Evolutionary conservation across 2,797 vertebrate genomes (phyloP).

Genomic region (Argentina silus): DNA sequence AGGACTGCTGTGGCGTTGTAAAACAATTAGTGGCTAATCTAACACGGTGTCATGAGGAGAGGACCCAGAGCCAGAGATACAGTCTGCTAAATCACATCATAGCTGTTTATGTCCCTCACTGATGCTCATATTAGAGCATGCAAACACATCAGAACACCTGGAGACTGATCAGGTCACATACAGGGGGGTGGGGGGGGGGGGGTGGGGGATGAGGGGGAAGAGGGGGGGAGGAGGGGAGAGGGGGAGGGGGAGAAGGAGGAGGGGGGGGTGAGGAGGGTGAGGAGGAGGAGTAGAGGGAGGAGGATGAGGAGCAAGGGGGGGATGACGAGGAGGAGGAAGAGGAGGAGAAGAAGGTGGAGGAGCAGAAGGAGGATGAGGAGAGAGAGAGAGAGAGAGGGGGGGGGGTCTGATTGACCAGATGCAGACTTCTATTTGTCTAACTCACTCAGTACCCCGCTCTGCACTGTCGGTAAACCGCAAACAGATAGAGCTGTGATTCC

Average conservation of each 20-base stretch:
- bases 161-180: background rate
- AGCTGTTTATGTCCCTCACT: background rate
- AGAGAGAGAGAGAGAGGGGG: background rate
- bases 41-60: background rate
- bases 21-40: background rate
- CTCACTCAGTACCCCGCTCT: background rate
- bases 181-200: background rate
- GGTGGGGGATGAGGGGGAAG: background rate
- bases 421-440: background rate
- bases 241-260: background rate
- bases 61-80: background rate
- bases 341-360: background rate
- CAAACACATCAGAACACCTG: background rate
- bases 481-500: background rate
- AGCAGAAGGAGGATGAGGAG: background rate
- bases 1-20: background rate
- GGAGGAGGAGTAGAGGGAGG: background rate
- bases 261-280: background rate
- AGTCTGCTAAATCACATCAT: background rate
- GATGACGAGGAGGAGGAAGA: background rate
- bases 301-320: background rate
- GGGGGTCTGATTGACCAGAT: background rate
- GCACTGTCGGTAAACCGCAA: background rate
- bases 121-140: background rate
- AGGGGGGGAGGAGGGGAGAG: background rate